Evolutionary conservation across 2,888 invertebrate genomes (phyloP), one percentile per base, ranked within the genome.

Genomic region (Chymomyza amoena): DNA sequence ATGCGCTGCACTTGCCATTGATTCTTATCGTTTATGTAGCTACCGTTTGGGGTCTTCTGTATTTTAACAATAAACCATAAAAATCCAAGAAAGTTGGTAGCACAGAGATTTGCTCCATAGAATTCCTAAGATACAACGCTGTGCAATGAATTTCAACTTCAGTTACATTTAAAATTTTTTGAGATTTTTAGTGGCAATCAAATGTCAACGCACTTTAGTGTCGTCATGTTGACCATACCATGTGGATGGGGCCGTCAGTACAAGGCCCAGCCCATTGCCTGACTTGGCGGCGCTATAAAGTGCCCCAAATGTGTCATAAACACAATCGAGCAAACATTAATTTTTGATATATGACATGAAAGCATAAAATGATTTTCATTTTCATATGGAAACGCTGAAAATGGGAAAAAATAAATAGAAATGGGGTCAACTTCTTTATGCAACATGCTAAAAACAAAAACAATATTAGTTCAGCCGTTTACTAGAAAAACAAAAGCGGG

Each of bases 241-340:
- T 59, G 18, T 7, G 20, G 56, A 56, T 56, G 13, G 4, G 20
- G 9, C 56, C 9, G 18, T 6, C 13, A 25, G 54, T 6, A 1
- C 20, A 25, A 59, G 10, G 66, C 64, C 61, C 18, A 52, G 56
- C 67, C 68, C 72, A 73, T 60, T 61, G 45, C 54, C 45, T 61
- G 54, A 18, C 13, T n/a, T 32, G 15, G 16, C 20, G 15, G 25
- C 45, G 15, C 52, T 64, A 63, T 70, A 64, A 61, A 32, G 15
- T 77, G 87, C 63, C 75, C 80, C 75, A 76, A 74, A 84, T 88
- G 70, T 78, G 88, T 81, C 84, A 88, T 73, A 80, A 87, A 69
- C 62, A 62, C 62, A 67, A 67, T 57, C 67, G 32, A 56, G 36
- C 20, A 28, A 57, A 45, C 72, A 69, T 64, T 72, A 64, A 69